Percentiles rank a stretch among this genome's conserved stretches.
Evolutionary conservation across 2,113 vertebrate species (phyloP).

Genomic region (Hippopotamus amphibius): DNA sequence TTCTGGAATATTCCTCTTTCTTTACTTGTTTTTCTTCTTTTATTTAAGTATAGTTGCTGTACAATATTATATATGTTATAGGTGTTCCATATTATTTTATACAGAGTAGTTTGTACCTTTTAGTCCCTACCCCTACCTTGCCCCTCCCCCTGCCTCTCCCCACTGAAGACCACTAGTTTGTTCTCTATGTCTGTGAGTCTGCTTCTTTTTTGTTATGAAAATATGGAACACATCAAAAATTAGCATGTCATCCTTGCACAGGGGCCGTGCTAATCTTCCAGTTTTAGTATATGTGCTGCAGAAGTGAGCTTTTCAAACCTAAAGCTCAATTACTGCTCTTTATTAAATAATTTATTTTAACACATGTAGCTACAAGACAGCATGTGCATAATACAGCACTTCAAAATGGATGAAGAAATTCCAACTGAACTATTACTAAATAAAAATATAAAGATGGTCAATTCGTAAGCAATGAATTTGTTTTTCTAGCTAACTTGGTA

Average conservation of each 20-base stretch:
- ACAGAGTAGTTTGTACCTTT: not conserved
- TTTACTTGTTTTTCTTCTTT: not conserved
- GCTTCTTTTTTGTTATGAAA: not conserved
- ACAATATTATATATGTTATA: not conserved
- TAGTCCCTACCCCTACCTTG: too few relatives aligned
- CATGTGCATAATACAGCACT: not conserved
- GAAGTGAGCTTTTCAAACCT: not conserved
- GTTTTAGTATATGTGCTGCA: not conserved
- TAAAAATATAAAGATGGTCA: not conserved
- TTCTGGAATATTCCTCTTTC: not conserved
- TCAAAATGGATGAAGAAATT: not conserved
- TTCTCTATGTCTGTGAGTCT: not conserved
- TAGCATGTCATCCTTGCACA: rapidly evolving
- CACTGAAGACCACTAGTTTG: not conserved
- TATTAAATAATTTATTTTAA: not conserved
- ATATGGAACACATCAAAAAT: not conserved
- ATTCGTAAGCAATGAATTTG: not conserved
- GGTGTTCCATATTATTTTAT: rapidly evolving
- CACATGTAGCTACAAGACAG: not conserved
- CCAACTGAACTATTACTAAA: not conserved
- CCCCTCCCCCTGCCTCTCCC: not conserved
- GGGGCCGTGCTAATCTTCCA: not conserved
- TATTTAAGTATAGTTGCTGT: not conserved
- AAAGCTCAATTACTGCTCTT: not conserved
- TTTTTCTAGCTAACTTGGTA: not conserved